Evolutionary conservation across 2,888 invertebrate genomes (phyloP).

Genomic region (Melanchra persicariae): DNA sequence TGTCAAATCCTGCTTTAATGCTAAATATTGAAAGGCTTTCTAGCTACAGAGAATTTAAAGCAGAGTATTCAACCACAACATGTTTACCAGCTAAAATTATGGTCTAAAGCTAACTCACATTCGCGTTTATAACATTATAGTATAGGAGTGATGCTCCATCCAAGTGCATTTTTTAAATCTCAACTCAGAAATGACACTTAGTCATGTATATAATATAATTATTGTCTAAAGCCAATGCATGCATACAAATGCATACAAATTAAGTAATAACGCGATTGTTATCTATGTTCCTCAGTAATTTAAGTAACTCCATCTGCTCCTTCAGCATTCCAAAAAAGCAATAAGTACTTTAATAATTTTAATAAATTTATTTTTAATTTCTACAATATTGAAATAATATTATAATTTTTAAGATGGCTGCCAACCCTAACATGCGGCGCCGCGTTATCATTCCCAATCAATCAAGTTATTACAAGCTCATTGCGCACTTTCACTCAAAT

Average conservation of each 20-base stretch:
- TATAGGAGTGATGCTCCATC: too few relatives aligned
- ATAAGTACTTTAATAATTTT: conserved; percentile 4
- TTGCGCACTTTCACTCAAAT: conserved; percentile 65
- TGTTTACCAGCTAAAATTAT: too few relatives aligned
- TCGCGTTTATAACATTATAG: too few relatives aligned
- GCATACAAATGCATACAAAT: neutral
- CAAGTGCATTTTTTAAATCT: too few relatives aligned
- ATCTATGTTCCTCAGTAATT: conserved; percentile 8
- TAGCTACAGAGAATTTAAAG: too few relatives aligned
- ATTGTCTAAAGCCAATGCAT: too few relatives aligned
- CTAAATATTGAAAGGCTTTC: too few relatives aligned
- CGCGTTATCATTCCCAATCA: conserved; percentile 68
- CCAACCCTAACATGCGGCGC: conserved; percentile 53
- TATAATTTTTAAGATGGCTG: conserved; percentile 1
- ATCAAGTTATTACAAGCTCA: conserved; percentile 65
- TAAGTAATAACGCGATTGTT: neutral
- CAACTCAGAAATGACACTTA: neutral
- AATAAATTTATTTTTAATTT: neutral
- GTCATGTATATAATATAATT: neutral
- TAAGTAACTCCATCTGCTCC: conserved; percentile 22
- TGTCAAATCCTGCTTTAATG: too few relatives aligned
- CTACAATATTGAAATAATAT: neutral
- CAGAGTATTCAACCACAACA: too few relatives aligned
- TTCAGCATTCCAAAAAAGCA: conserved; percentile 5
- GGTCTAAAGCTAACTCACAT: too few relatives aligned